Evolutionary conservation across 2,113 vertebrate genomes (phyloP), one percentile per base, ranked within the genome.

Genomic region (Heterocephalus glaber): DNA sequence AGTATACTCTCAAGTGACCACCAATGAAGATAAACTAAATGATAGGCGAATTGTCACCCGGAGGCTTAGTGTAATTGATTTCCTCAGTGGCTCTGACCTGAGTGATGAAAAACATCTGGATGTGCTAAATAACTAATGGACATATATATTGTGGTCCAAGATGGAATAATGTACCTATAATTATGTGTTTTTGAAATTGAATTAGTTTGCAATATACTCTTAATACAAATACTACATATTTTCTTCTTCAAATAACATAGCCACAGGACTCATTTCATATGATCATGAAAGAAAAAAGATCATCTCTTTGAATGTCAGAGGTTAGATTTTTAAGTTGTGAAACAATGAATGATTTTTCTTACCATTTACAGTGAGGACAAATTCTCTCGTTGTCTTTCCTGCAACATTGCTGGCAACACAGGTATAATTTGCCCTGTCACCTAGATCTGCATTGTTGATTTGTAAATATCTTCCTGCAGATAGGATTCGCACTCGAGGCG

Each of bases 361-460:
- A 99, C 99, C 99, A 24, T 99, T 98, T 14, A 99, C 99, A 89
- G 98, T 98, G 90, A 99, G 98, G 95, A 98, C 82, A 97, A 99
- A 99, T 98, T 99, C 98, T 66, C 99, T 98, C 16, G 99, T 99
- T 20, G 98, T 99, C 92, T 98, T 98, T 89, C 99, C 99, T 38
- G 99, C 99, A 11, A 99, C 87, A 84, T 99, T 99, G 90, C 99
- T 99, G 58, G 99, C 99, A 77, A 99, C 98, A 77, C 99, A 99
- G 1, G 98, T 99, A 76, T 99, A 99, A 94, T 96, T 99, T 76
- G 99, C 99, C 1, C 97, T 90, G 90, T 99, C 99, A 0, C 97
- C 95, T 28, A 99, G 98, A 66, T 99, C 99, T 24, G 99, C 99
- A 0, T 99, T 99, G 96, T 99, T 99, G 98, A 99, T 99, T 98